Evolutionary conservation across 2,797 vertebrate species (phyloP).

Genomic region (Kryptopterus vitreolus): DNA sequence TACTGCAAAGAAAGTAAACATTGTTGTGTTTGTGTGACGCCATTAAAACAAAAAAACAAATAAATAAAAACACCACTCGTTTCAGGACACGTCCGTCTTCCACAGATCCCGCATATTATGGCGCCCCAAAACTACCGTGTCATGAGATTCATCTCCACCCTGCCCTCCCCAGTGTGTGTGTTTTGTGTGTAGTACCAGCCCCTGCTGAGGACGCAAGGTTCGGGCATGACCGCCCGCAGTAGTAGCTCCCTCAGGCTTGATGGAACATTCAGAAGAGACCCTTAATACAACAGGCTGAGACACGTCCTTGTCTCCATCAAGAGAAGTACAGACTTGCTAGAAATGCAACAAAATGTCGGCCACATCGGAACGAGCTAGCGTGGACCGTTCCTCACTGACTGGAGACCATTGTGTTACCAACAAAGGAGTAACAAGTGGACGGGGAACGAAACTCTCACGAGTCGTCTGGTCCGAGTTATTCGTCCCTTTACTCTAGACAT

Average conservation of each 20-base stretch:
- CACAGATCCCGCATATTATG: background rate
- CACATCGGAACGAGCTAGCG: background rate
- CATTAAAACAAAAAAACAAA: too few relatives aligned
- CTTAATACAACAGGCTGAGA: conserved; percentile 21
- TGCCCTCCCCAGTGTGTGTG: background rate
- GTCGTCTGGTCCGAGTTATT: too few relatives aligned
- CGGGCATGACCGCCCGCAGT: background rate
- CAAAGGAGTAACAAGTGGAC: too few relatives aligned
- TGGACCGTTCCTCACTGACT: background rate
- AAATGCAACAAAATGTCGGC: background rate
- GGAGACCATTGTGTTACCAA: too few relatives aligned
- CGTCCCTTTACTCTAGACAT: too few relatives aligned
- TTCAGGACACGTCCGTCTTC: conserved; percentile 3
- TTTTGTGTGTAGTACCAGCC: background rate
- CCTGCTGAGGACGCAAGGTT: conserved; percentile 16
- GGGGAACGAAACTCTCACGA: too few relatives aligned
- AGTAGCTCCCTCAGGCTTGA: conserved; percentile 23
- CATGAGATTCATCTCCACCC: background rate
- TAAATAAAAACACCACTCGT: too few relatives aligned
- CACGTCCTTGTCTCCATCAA: background rate
- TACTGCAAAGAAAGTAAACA: background rate
- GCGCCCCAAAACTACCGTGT: background rate
- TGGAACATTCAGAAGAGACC: conserved; percentile 8
- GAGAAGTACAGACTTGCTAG: background rate
- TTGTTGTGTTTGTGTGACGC: background rate